These are phyloP conservation scores for Alviniconcha marisindica DNA, from an alignment of 1,140 invertebrate species.

Conservation along the genomic window DNA sequence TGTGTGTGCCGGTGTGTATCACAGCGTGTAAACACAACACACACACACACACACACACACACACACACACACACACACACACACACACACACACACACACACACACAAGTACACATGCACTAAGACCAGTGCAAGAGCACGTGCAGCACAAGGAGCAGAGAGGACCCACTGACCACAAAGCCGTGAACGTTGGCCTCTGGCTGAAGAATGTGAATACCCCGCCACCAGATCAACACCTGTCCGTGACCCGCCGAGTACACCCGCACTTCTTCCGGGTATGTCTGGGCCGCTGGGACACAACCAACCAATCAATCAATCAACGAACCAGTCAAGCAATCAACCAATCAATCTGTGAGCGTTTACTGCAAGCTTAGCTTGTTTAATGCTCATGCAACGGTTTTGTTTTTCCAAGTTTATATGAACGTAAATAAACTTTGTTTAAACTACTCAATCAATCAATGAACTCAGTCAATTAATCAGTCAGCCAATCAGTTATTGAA, in stretches of 20 bases:
- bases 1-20: neutral
- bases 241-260: slow-evolving; percentile 49
- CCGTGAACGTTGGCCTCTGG: slow-evolving; percentile 55
- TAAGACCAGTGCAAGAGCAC: no score
- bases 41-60: neutral
- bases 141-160: no score
- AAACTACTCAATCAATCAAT: no score
- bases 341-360: neutral
- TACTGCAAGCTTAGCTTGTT: no score
- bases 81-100: neutral
- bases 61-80: slow-evolving; percentile 4
- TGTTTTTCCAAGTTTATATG: no score
- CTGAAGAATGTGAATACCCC: slow-evolving; percentile 52
- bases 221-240: slow-evolving; percentile 55
- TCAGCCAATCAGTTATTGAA: no score
- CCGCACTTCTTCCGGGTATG: slow-evolving; percentile 60
- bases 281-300: slow-evolving; percentile 48
- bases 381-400: no score
- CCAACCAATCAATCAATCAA: no score
- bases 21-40: neutral
- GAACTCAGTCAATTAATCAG: no score
- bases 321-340: no score
- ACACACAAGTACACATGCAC: neutral
- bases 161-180: slow-evolving; percentile 53
- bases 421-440: no score